phyloP scores from a whole-genome alignment of 2,113 vertebrate species.

The Suricata suricatta region DNA sequence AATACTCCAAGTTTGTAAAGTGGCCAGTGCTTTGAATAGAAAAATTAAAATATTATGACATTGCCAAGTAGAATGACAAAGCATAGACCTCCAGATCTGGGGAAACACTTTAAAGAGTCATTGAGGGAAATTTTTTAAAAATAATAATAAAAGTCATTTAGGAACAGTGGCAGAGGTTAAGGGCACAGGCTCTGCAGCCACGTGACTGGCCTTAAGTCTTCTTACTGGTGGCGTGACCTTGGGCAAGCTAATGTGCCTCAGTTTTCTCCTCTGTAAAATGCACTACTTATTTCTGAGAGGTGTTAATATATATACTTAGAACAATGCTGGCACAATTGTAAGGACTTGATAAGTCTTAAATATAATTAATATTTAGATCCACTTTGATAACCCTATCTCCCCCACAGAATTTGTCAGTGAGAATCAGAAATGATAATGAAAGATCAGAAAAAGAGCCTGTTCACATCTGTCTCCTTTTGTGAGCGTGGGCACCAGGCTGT shows the following conservation, averaged over 20 bases:
- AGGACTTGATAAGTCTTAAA: background rate
- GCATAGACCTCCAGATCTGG: background rate
- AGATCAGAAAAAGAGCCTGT: background rate
- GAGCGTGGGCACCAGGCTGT: background rate
- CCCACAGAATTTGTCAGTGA: background rate
- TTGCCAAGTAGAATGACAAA: background rate
- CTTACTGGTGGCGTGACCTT: background rate
- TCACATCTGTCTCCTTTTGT: background rate
- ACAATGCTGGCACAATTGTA: background rate
- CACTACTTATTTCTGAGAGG: background rate
- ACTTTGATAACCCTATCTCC: background rate
- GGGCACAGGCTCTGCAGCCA: background rate
- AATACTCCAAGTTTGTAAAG: slow-evolving; percentile 13
- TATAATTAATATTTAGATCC: background rate
- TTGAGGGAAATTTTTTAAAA: background rate
- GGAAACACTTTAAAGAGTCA: background rate
- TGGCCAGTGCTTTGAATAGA: background rate
- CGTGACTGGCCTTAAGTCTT: background rate
- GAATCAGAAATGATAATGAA: background rate
- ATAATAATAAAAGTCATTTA: background rate
- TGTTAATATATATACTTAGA: background rate
- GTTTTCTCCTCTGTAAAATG: background rate
- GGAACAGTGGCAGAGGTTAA: background rate
- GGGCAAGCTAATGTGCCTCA: background rate
- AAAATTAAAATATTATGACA: background rate